Conservation (phyloP, 2,113 vertebrate species). For the Arizona elegans region DNA sequence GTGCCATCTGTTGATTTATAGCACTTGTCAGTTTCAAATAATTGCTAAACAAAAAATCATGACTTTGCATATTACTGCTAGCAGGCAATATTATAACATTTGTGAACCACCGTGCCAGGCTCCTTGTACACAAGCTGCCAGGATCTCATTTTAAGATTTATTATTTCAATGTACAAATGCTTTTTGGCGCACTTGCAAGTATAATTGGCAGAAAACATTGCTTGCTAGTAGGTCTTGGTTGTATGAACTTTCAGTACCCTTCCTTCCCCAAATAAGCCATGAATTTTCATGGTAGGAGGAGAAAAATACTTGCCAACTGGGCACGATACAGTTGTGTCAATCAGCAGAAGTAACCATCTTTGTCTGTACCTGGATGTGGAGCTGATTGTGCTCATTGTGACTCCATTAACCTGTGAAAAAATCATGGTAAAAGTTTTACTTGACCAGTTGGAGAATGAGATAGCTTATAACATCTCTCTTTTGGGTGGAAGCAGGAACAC, state of each 20-base stretch:
- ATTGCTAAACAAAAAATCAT: not conserved
- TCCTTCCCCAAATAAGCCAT: not conserved
- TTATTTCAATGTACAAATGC: not conserved
- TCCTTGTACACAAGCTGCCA: not conserved
- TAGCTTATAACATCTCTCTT: not conserved
- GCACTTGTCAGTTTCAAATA: not conserved
- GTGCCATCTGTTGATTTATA: constrained; percentile 69
- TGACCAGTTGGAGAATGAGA: not conserved
- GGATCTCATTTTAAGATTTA: not conserved
- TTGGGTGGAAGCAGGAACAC: rapidly evolving
- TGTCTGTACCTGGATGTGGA: constrained; percentile 77
- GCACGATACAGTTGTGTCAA: constrained; percentile 73
- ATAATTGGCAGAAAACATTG: not conserved
- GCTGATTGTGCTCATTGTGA: constrained; percentile 78
- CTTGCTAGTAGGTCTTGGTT: not conserved
- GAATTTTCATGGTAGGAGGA: not conserved
- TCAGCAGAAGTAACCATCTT: constrained; percentile 71
- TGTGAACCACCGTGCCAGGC: not conserved
- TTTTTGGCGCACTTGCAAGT: not conserved
- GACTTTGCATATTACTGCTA: not conserved
- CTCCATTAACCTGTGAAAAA: constrained; percentile 71
- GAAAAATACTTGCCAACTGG: constrained; percentile 61
- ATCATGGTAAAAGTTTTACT: constrained; percentile 3
- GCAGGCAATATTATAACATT: not conserved
- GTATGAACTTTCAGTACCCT: not conserved